phyloP scores from a whole-genome alignment of 92 coral and sea anemone species.

The Palythoa caribaeorum region DNA sequence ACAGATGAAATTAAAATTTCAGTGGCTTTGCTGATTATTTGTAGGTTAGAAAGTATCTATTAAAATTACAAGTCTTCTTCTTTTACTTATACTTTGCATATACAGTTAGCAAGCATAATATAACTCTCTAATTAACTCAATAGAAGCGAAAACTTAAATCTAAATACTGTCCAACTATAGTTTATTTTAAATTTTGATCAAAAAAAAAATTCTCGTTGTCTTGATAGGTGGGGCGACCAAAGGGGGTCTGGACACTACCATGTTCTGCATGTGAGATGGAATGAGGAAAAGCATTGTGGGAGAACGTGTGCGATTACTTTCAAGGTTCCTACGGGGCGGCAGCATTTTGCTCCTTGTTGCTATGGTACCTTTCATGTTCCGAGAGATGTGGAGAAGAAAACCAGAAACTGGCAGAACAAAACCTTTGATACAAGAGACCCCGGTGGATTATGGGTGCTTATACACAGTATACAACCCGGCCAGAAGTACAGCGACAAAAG shows the following conservation, averaged over 20 bases:
- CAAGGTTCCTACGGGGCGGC: background rate
- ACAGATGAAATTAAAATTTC: no score
- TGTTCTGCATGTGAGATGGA: constrained; percentile 23
- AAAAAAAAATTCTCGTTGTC: no score
- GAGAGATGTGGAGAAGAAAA: constrained; percentile 51
- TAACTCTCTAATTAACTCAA: no score
- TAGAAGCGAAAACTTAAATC: no score
- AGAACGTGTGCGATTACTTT: constrained; percentile 24
- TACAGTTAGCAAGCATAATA: no score
- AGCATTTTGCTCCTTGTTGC: constrained; percentile 46
- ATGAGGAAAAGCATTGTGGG: constrained; percentile 41
- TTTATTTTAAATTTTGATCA: no score
- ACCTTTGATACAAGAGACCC: constrained; percentile 42
- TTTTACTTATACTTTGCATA: no score
- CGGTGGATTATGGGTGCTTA: constrained; percentile 77
- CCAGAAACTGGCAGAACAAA: constrained; percentile 28
- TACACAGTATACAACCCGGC: constrained; percentile 78
- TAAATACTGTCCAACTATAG: no score
- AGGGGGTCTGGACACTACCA: background rate
- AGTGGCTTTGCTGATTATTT: no score
- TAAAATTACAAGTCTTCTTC: no score
- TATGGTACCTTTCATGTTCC: constrained; percentile 42
- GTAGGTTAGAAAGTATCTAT: no score
- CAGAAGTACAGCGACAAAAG: constrained; percentile 26
- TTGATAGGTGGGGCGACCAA: background rate